phyloP scores from a whole-genome alignment of 1,140 invertebrate species.

The Zaprionus nigranus region DNA sequence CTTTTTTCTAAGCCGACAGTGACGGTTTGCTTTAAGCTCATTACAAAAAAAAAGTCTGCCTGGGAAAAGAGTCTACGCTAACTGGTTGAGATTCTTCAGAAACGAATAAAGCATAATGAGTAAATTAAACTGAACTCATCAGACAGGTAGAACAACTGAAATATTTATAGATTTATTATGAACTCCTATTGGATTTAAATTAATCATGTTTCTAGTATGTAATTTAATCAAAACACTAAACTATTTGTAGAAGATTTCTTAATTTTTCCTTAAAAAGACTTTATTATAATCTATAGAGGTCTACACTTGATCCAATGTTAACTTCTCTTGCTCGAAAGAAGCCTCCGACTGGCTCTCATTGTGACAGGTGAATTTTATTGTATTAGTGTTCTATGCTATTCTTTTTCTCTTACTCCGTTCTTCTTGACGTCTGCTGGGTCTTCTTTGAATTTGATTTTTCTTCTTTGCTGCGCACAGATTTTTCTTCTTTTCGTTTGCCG shows the following conservation, averaged over 20 bases:
- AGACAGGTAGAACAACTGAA: background rate
- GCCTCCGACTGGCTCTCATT: background rate
- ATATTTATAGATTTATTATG: background rate
- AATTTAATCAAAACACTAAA: background rate
- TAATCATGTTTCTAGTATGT: background rate
- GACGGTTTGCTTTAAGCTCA: constrained; percentile 58
- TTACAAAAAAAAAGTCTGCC: constrained; percentile 41
- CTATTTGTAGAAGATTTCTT: background rate
- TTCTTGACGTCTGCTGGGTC: constrained; percentile 3
- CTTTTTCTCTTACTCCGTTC: background rate
- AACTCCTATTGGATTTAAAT: background rate
- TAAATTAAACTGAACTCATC: background rate
- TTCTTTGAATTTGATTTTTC: constrained; percentile 26
- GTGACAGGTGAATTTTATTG: constrained; percentile 58
- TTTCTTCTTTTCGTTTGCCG: background rate
- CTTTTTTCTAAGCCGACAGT: constrained; percentile 38
- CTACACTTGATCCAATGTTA: no score
- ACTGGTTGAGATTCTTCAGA: background rate
- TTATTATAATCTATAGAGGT: no score
- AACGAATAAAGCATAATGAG: background rate
- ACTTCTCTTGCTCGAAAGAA: background rate
- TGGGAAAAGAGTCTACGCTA: constrained; percentile 21
- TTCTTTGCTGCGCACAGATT: constrained; percentile 8
- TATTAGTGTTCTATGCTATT: background rate
- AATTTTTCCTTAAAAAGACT: background rate